phyloP scores from a whole-genome alignment of 2,113 vertebrate genomes.

The Polypterus bichir region DNA sequence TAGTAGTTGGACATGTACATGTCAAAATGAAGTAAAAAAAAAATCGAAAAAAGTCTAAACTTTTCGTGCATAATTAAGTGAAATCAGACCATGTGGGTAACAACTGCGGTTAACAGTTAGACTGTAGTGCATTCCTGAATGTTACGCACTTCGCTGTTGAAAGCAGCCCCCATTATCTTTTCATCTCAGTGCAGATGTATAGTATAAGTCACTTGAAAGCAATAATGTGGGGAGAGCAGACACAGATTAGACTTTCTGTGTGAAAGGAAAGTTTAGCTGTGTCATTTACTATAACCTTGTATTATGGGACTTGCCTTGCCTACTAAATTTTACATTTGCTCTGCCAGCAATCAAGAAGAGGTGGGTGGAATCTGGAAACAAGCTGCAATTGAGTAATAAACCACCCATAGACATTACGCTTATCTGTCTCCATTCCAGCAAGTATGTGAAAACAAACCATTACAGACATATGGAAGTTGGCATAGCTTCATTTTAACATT shows the following conservation, averaged over 20 bases:
- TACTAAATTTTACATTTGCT: background rate
- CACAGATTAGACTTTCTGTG: background rate
- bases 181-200: background rate
- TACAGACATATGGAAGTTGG: constrained; percentile 1
- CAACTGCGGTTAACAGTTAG: too few species aligned
- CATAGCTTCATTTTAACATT: constrained; percentile 6
- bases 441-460: constrained; percentile 3
- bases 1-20: too few species aligned
- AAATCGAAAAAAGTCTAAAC: too few species aligned
- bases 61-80: too few species aligned
- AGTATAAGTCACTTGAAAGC: background rate
- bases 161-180: background rate
- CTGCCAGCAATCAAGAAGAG: background rate
- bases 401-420: constrained; percentile 1
- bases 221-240: background rate
- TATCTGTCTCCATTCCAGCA: constrained; percentile 8
- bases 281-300: background rate
- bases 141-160: too few species aligned
- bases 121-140: too few species aligned
- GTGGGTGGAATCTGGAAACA: constrained; percentile 6
- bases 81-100: too few species aligned
- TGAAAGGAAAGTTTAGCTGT: background rate
- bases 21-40: too few species aligned
- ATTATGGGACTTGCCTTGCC: background rate
- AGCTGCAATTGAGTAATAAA: constrained; percentile 4